Conservation (phyloP, 2,113 vertebrate genomes). For the Hucho hucho region DNA sequence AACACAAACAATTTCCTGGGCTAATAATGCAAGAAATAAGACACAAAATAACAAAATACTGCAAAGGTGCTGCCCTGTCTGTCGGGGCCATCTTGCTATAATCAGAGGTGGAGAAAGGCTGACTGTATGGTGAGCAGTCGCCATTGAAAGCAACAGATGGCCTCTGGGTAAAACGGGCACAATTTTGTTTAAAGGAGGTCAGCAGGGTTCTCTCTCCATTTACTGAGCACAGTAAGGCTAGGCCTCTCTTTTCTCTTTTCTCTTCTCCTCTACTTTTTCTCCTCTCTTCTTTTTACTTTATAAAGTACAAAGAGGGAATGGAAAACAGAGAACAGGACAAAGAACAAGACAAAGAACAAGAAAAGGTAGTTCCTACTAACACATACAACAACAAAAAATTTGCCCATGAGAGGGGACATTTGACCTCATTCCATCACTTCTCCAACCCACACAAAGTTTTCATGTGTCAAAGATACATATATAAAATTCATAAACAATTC, state of each 20-base stretch:
- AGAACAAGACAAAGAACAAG: no score
- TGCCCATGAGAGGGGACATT: neutral
- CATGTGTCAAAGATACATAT: neutral
- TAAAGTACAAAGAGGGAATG: no score
- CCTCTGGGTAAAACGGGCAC: neutral
- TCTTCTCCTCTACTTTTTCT: neutral
- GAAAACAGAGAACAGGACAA: no score
- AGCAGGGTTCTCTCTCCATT: neutral
- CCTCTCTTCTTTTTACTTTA: no score
- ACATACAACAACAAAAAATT: no score
- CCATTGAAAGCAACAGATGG: neutral
- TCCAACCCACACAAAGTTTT: neutral
- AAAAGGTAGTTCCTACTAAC: no score
- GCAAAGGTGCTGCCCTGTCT: no score
- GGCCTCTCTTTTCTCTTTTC: neutral
- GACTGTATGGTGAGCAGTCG: neutral
- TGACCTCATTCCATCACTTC: constrained; percentile 8
- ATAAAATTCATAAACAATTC: constrained; percentile 5
- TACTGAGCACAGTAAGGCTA: neutral
- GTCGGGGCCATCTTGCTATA: no score
- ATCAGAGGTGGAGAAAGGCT: neutral
- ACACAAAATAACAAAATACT: no score
- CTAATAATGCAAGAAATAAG: no score
- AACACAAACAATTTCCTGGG: no score
- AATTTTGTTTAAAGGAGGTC: constrained; percentile 12